Base-by-base conservation (phyloP, 2,113 vertebrate species). In the Archilochus colubris region DNA sequence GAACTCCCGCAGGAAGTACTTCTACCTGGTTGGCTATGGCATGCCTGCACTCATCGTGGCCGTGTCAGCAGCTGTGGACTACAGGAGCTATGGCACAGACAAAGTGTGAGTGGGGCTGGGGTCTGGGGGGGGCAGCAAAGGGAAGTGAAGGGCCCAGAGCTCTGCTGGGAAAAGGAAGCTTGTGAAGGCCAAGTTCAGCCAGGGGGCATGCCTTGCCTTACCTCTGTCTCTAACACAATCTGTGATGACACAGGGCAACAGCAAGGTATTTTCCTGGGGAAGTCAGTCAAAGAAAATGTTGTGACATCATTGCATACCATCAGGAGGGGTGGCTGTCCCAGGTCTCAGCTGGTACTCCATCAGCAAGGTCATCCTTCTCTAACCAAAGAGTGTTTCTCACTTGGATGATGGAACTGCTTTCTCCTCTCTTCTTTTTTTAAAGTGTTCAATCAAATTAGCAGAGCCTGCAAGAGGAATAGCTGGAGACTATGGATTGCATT, bases 11-110 rank as follows among this genome's bases (percentile, higher is more conserved):
- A 97, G 98, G 14, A 99, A 99, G 70, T 99, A 99, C 94, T 99
- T 99, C 97, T 99, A 99, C 96, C 88, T 99, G 96, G 98, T 99
- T 1, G 99, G 99, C 84, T 99, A 99, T 0, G 99, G 99, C 9
- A 98, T 99, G 79, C 99, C 99, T 0, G 99, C 99, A 0, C 98
- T 99, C 38, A 99, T 99, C 1, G 99, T 99, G 82, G 99, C 99
- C 0, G 99, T 99, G 11, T 99, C 99, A 0, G 99, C 99, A 1
- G 99, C 99, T 0, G 99, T 99, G 82, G 99, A 99, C 97, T 99
- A 99, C 94, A 98, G 98, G 74, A 99, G 99, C 88, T 99, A 99
- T 0, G 99, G 99, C 81, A 99, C 99, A 0, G 99, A 99, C 79
- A 98, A 98, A 98, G 98, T 99, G 99, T 99, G 95, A 99, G 99